Evolutionary conservation across 2,888 invertebrate species (phyloP), one percentile per base, ranked within the genome.

Genomic region (Sympetrum striolatum): DNA sequence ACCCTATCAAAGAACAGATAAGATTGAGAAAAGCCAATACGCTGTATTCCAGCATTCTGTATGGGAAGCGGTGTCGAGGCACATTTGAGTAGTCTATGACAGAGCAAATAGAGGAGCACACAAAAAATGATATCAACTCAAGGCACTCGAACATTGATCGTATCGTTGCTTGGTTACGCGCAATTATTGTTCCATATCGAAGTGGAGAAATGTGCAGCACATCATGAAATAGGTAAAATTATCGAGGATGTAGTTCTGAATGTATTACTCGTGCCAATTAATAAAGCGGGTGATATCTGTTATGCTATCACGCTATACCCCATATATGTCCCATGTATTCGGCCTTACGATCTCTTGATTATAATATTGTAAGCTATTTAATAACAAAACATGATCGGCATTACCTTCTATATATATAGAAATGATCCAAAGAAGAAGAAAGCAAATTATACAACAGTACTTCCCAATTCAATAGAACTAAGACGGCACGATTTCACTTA

Each of bases 21-120:
- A 86, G 82, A 82, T 53, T 35, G 53, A 58, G 58, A 86, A 86
- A 86, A 86, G 60, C 86, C 35, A 58, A 82, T 82, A 82, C 82
- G 58, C 64, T 86, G 86, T 86, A 86, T 48, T 60, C 86, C 86
- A 60, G 37, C 37, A 37, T 48, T 73, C 73, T 73, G 31, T n/a
- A 44, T 44, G 81, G 25, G 25, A 44, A 44, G 25, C n/a, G 81
- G 48, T 81, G 48, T 81, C 12, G 81, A 18, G 3, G 81, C 48
- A 81, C 44, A 44, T 25, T 81, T 25, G 25, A 25, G 48, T 44
- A 48, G 44, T 81, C 25, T 48, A 73, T 73, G 73, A 31, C 73
- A 73, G 73, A 73, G 73, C 73, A 73, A 73, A 73, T 73, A 25
- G 73, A 73, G 73, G 12, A 25, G 25, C n/a, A 22, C n/a, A 31